Percentiles rank a stretch among this genome's conserved stretches.
Evolutionary conservation across 2,797 vertebrate species (phyloP).

Genomic region (Neosilurus mollespiculum): DNA sequence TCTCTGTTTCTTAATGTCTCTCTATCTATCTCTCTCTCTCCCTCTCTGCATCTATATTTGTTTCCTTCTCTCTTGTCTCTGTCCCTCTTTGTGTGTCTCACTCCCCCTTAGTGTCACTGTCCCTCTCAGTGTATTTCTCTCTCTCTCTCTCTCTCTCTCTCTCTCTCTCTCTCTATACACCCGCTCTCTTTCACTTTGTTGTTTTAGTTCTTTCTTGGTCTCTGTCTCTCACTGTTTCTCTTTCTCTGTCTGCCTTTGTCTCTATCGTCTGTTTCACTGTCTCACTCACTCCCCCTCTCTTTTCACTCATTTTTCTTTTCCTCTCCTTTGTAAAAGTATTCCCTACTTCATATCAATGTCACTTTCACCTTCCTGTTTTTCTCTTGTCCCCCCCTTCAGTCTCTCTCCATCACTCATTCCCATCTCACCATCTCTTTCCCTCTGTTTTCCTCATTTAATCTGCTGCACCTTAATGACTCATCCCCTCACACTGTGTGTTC

Average conservation of each 20-base stretch:
- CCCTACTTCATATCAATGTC: not conserved
- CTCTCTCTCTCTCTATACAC: not conserved
- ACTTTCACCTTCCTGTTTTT: not conserved
- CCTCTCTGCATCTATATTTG: not conserved
- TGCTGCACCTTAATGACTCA: slow-evolving; percentile 43
- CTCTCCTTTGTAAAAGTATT: not conserved
- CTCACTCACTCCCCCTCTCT: slow-evolving; percentile 62
- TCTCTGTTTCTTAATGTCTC: not conserved
- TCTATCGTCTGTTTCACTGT: slow-evolving; percentile 37
- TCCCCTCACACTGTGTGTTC: slow-evolving; percentile 13
- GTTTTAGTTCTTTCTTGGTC: not conserved
- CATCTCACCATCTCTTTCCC: slow-evolving; percentile 12
- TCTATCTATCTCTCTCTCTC: not conserved
- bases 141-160: not conserved
- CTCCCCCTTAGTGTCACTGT: slow-evolving; percentile 31
- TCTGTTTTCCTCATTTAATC: slow-evolving; percentile 19
- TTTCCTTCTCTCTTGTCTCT: not conserved
- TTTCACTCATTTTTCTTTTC: too few species aligned
- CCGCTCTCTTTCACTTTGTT: not conserved
- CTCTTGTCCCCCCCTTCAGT: not conserved
- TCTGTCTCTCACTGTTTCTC: slow-evolving; percentile 18
- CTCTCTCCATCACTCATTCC: slow-evolving; percentile 7
- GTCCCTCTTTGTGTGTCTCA: not conserved
- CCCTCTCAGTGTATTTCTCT: not conserved
- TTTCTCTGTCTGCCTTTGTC: not conserved